Evolutionary conservation across 2,888 invertebrate genomes (phyloP).

Genomic region (Hoplodrina blanda): DNA sequence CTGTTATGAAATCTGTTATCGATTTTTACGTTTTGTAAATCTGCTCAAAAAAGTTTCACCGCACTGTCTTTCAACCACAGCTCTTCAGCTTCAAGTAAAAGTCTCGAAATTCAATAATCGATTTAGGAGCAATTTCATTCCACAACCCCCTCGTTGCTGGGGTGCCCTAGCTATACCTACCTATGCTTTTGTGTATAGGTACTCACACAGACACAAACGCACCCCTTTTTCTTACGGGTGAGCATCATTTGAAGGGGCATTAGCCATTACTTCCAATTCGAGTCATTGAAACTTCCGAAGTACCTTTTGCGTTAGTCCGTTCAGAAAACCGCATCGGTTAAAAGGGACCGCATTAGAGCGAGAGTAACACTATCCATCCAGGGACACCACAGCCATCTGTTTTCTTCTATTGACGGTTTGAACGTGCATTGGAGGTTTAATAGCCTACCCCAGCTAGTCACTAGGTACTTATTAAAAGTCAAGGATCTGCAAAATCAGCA

Average conservation of each 20-base stretch:
- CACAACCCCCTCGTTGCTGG: slow-evolving; percentile 14
- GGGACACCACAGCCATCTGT: slow-evolving; percentile 26
- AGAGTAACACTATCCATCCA: slow-evolving; percentile 43
- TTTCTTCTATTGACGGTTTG: slow-evolving; percentile 44
- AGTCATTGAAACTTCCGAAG: slow-evolving; percentile 45
- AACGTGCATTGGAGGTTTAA: slow-evolving; percentile 39
- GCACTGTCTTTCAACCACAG: slow-evolving; percentile 1
- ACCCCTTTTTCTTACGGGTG: slow-evolving; percentile 48
- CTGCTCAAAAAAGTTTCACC: slow-evolving; percentile 1
- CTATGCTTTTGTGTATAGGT: background rate
- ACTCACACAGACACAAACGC: slow-evolving; percentile 31
- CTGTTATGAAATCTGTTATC: slow-evolving; percentile 32
- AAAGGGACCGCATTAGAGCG: slow-evolving; percentile 24
- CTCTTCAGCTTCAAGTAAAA: slow-evolving; percentile 9
- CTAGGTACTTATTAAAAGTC: slow-evolving; percentile 11
- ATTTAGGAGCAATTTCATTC: slow-evolving; percentile 36
- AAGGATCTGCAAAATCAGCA: slow-evolving; percentile 15
- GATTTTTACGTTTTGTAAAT: slow-evolving; percentile 11
- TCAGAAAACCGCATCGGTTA: slow-evolving; percentile 34
- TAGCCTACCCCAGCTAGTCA: background rate
- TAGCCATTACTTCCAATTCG: slow-evolving; percentile 32
- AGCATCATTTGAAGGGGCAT: slow-evolving; percentile 34
- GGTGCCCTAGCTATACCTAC: slow-evolving; percentile 16
- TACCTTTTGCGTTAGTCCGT: slow-evolving; percentile 12
- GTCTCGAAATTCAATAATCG: slow-evolving; percentile 24